A percentile compares a stretch with the other conserved stretches of the same genome.
These are phyloP conservation scores for Lordiphosa stackelbergi DNA, from an alignment of 1,140 invertebrate genomes.

Conservation along the genomic window DNA sequence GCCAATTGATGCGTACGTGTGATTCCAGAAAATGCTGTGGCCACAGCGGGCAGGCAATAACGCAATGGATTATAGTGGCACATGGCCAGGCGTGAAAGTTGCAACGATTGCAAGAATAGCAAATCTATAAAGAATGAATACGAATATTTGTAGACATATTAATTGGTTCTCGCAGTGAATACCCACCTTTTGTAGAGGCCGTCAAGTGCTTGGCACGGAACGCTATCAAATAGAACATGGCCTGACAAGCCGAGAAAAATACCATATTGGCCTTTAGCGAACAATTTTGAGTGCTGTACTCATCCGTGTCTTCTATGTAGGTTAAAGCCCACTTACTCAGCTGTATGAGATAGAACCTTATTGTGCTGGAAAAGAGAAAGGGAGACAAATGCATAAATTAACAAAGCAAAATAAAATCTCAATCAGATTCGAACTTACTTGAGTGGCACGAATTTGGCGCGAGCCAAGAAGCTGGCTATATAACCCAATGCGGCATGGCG, in stretches of 20 bases:
- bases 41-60: slow-evolving; percentile 86
- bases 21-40: slow-evolving; percentile 89
- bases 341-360: slow-evolving; percentile 82
- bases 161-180: not conserved
- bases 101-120: slow-evolving; percentile 86
- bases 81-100: slow-evolving; percentile 89
- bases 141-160: not conserved
- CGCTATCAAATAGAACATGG: slow-evolving; percentile 92
- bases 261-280: slow-evolving; percentile 85
- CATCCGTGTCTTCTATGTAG: slow-evolving; percentile 83
- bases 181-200: slow-evolving; percentile 85
- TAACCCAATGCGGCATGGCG: slow-evolving; percentile 86
- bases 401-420: too few relatives aligned
- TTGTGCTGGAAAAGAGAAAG: slow-evolving; percentile 57
- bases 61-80: slow-evolving; percentile 91
- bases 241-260: slow-evolving; percentile 94
- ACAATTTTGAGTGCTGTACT: slow-evolving; percentile 73
- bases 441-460: slow-evolving; percentile 83
- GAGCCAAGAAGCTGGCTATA: slow-evolving; percentile 85
- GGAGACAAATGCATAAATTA: too few relatives aligned
- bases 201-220: slow-evolving; percentile 92
- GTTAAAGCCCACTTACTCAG: slow-evolving; percentile 85
- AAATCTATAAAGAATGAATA: slow-evolving; percentile 81
- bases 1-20: slow-evolving; percentile 92
- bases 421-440: slow-evolving; percentile 77